Evolutionary conservation across 2,797 vertebrate species (phyloP).

Genomic region (Pantherophis alleghaniensis): DNA sequence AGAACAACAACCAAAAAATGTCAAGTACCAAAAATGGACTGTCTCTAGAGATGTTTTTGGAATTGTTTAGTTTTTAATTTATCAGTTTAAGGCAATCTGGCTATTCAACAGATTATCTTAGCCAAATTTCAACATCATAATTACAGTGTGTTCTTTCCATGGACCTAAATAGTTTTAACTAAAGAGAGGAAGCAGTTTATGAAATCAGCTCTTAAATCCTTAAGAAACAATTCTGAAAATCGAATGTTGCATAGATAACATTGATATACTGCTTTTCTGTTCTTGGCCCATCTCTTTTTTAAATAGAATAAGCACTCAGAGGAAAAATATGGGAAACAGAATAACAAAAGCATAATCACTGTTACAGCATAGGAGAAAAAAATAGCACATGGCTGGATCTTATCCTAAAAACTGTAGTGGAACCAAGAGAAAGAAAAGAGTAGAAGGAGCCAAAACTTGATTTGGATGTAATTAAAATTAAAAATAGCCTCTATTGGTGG

Average conservation of each 20-base stretch:
- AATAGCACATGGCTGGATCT: background rate
- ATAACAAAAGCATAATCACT: background rate
- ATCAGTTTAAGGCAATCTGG: constrained; percentile 12
- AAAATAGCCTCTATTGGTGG: background rate
- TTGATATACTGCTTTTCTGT: background rate
- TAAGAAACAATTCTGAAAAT: background rate
- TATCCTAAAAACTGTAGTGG: background rate
- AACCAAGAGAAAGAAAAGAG: background rate
- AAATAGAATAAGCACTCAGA: background rate
- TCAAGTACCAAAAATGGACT: constrained; percentile 35
- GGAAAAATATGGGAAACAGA: background rate
- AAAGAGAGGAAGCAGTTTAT: background rate
- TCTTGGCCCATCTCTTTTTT: background rate
- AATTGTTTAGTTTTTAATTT: constrained; percentile 37
- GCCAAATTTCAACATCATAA: background rate
- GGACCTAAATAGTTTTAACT: constrained; percentile 25
- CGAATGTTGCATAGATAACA: background rate
- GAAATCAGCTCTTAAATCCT: background rate
- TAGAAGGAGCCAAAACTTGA: background rate
- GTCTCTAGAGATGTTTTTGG: constrained; percentile 44
- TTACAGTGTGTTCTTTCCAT: background rate
- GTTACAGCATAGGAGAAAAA: background rate
- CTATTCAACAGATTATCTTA: background rate
- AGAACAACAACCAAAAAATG: background rate
- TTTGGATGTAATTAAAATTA: background rate